Evolutionary conservation across 2,888 invertebrate species (phyloP).

Genomic region (Pollenia labialis): DNA sequence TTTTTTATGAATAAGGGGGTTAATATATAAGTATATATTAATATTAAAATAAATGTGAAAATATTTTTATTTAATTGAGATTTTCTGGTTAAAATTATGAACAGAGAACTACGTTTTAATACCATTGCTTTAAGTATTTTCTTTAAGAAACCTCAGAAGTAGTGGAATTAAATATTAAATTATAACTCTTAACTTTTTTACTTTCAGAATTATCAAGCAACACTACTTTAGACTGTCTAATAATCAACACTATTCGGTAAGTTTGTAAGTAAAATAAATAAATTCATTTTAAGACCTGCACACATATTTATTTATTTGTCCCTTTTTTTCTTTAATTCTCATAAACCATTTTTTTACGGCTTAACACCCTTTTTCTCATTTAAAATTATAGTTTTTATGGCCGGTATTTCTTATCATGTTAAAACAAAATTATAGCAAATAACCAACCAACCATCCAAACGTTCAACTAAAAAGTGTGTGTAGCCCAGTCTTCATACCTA

Average conservation of each 20-base stretch:
- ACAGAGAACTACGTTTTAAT: too few species aligned
- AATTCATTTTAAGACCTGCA: not conserved
- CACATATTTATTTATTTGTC: not conserved
- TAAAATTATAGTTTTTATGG: constrained; percentile 39
- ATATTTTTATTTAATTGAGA: too few species aligned
- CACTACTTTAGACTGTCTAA: not conserved
- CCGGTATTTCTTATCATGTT: constrained; percentile 53
- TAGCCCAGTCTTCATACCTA: constrained; percentile 3
- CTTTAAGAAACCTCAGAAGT: not conserved
- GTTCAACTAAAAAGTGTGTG: not conserved
- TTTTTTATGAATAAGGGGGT: too few species aligned
- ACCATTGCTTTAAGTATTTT: not conserved
- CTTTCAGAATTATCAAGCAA: constrained; percentile 3
- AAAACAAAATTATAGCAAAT: constrained; percentile 50
- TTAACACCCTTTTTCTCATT: constrained; percentile 44
- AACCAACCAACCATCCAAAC: constrained; percentile 33
- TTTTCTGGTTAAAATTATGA: too few species aligned
- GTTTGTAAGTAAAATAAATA: not conserved
- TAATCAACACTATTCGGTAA: constrained; percentile 2
- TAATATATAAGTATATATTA: too few species aligned
- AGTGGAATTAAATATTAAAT: not conserved
- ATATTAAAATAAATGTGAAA: too few species aligned
- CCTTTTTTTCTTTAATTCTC: constrained; percentile 10
- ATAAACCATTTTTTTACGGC: constrained; percentile 12
- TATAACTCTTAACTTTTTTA: not conserved